Percentiles rank a stretch among this genome's conserved stretches.
Evolutionary conservation across 2,888 invertebrate species (phyloP).

Genomic region (Thysanoteuthis rhombus): DNA sequence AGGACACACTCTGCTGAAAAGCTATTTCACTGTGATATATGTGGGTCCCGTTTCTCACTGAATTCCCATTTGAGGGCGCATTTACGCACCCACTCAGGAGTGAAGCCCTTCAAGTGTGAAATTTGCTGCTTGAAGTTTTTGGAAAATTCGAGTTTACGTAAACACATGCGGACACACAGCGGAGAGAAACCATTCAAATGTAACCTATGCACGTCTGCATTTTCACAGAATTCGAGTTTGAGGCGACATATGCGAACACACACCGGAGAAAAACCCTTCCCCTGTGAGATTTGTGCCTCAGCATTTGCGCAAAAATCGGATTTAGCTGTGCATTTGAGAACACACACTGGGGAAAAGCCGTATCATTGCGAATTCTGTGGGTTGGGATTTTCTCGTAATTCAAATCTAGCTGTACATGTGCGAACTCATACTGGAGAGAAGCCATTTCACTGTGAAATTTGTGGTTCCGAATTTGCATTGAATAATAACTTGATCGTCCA

Average conservation of each 20-base stretch:
- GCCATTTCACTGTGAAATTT: background rate
- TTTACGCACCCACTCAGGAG: background rate
- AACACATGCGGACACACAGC: background rate
- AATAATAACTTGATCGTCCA: background rate
- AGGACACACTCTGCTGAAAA: background rate
- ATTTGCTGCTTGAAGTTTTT: background rate
- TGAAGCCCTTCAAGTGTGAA: background rate
- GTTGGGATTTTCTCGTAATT: background rate
- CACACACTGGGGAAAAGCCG: background rate
- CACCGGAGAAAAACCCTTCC: slow-evolving; percentile 13
- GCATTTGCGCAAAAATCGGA: background rate
- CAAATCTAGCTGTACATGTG: background rate
- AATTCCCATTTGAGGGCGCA: background rate
- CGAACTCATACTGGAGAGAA: background rate
- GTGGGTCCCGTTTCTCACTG: background rate
- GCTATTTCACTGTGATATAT: background rate
- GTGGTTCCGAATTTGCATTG: background rate
- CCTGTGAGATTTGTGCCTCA: background rate
- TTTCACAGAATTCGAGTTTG: background rate
- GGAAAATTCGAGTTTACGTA: background rate
- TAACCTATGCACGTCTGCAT: background rate
- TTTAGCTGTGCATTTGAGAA: background rate
- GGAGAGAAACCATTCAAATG: background rate
- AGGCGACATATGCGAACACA: background rate
- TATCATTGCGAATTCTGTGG: background rate